A percentile compares a stretch with the other conserved stretches of the same genome.
These are phyloP conservation scores for Pollimyrus isidori DNA, from an alignment of 2,113 vertebrate genomes.

Conservation along the genomic window DNA sequence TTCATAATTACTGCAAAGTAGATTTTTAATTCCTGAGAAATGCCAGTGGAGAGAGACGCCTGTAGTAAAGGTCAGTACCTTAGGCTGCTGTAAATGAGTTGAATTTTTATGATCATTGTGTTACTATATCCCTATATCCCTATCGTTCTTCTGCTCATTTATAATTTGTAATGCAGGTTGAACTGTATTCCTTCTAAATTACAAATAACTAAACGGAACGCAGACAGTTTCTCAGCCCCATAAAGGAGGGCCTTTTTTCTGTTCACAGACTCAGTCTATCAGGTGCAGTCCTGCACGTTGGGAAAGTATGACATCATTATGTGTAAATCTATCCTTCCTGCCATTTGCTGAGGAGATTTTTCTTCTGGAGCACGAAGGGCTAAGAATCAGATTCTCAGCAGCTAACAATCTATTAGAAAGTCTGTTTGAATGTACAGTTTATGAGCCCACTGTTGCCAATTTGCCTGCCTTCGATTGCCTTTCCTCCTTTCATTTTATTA, in stretches of 20 bases:
- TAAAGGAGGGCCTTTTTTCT: background rate
- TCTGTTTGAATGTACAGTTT: background rate
- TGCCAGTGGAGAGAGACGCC: background rate
- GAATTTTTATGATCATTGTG: background rate
- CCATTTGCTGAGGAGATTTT: background rate
- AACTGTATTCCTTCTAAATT: background rate
- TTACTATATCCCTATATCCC: background rate
- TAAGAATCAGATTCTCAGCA: background rate
- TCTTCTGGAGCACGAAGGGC: background rate
- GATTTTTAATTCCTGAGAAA: background rate
- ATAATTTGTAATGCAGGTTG: background rate
- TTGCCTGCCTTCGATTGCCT: background rate
- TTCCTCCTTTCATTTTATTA: background rate
- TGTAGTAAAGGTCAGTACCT: background rate
- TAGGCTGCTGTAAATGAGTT: background rate
- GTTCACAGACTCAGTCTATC: background rate
- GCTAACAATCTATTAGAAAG: background rate
- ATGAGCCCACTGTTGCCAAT: slow-evolving; percentile 2
- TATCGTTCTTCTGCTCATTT: background rate
- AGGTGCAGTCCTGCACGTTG: background rate
- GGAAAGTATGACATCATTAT: background rate
- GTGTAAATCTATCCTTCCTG: background rate
- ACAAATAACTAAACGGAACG: background rate
- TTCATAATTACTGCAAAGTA: background rate
- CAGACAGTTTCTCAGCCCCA: background rate